Conservation (phyloP, 1,140 invertebrate species). For the Diabrotica virgifera region DNA sequence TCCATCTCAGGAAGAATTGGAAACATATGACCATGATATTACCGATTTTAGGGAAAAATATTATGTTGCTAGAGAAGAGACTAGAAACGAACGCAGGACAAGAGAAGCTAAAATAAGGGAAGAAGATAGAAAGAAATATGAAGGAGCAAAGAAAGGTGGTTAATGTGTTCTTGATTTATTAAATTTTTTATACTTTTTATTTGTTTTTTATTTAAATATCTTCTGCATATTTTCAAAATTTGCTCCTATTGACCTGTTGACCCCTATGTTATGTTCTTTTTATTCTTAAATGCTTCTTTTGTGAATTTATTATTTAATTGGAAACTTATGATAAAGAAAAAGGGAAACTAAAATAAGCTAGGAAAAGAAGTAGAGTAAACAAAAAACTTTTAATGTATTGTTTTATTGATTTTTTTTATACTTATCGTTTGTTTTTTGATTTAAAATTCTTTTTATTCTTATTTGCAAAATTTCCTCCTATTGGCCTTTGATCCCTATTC, state of each 20-base stretch:
- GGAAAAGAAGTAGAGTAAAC: too few relatives aligned
- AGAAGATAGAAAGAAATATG: conserved; percentile 35
- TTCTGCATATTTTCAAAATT: neutral
- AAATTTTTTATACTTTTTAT: conserved; percentile 2
- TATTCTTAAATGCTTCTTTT: too few relatives aligned
- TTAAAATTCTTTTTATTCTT: conserved; percentile 8
- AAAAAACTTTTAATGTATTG: too few relatives aligned
- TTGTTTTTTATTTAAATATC: neutral
- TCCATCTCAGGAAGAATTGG: conserved; percentile 42
- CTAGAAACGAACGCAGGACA: conserved; percentile 55
- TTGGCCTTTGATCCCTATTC: conserved; percentile 30
- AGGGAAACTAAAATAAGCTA: too few relatives aligned
- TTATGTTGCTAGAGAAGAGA: conserved; percentile 62
- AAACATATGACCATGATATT: conserved; percentile 29
- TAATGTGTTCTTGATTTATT: neutral
- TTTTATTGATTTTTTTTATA: too few relatives aligned
- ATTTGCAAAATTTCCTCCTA: conserved; percentile 29
- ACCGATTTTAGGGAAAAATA: conserved; percentile 62
- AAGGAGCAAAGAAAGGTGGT: conserved; percentile 17
- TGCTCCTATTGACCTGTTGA: too few relatives aligned
- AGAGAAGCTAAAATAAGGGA: conserved; percentile 36
- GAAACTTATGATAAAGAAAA: too few relatives aligned
- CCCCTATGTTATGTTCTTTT: too few relatives aligned
- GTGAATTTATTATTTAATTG: too few relatives aligned
- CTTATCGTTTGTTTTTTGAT: neutral